Percentiles rank a stretch among this genome's conserved stretches.
These are phyloP conservation scores for Himalopsyche anomala DNA, from an alignment of 2,888 invertebrate genomes.

Conservation along the genomic window DNA sequence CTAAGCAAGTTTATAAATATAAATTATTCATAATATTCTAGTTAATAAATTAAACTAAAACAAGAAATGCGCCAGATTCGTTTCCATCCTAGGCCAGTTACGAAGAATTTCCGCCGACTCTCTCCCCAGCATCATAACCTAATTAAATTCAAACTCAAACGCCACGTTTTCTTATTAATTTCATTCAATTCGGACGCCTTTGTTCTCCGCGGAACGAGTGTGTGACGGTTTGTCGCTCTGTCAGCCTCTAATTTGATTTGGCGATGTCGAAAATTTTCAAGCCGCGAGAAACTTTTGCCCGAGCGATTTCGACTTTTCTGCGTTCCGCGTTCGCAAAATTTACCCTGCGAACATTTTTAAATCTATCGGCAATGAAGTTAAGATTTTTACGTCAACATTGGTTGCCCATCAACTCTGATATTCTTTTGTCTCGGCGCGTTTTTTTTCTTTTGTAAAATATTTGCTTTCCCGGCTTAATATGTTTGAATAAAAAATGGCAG, in stretches of 20 bases:
- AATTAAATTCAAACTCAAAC: conserved; percentile 58
- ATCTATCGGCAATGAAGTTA: conserved; percentile 37
- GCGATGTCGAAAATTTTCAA: conserved; percentile 53
- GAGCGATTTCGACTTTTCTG: conserved; percentile 35
- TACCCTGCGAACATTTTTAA: background rate
- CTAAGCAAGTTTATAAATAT: background rate
- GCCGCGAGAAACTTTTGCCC: conserved; percentile 54
- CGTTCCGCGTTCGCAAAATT: background rate
- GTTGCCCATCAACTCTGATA: conserved; percentile 16
- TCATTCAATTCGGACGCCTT: conserved; percentile 58
- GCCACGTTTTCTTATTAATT: conserved; percentile 62
- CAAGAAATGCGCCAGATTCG: conserved; percentile 18
- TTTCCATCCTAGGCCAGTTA: background rate
- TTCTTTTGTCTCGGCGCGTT: conserved; percentile 22
- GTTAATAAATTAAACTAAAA: background rate
- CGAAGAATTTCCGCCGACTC: conserved; percentile 4
- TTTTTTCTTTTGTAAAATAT: conserved; percentile 46
- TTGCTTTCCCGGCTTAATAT: conserved; percentile 45
- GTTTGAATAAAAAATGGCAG: conserved; percentile 27
- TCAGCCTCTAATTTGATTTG: conserved; percentile 60
- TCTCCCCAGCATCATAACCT: conserved; percentile 55
- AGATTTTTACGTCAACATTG: conserved; percentile 40
- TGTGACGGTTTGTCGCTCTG: conserved; percentile 62
- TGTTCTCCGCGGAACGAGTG: conserved; percentile 56
- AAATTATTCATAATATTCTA: background rate